Percentiles rank a stretch among this genome's conserved stretches.
Evolutionary conservation across 2,113 vertebrate genomes (phyloP).

Genomic region (Empidonax alnorum): DNA sequence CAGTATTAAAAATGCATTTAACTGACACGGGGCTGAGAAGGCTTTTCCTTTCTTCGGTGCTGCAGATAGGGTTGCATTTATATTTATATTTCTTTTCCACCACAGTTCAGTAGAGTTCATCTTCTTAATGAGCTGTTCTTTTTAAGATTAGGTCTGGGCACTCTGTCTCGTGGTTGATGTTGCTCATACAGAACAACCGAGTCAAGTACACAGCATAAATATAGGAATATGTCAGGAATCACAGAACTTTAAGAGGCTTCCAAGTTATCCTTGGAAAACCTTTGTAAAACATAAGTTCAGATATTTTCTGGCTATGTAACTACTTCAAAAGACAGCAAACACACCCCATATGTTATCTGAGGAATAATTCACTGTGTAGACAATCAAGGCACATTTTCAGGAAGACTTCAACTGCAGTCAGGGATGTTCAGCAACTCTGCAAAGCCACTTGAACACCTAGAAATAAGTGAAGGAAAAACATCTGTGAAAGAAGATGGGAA

Average conservation of each 20-base stretch:
- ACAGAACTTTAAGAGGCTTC: neutral
- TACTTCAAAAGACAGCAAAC: neutral
- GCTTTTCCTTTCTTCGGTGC: neutral
- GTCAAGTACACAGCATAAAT: neutral
- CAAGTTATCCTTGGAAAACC: neutral
- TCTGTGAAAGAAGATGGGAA: neutral
- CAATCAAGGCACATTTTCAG: neutral
- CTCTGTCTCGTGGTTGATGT: neutral
- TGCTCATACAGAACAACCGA: neutral
- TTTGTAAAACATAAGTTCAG: neutral
- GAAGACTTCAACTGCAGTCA: neutral
- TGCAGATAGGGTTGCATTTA: neutral
- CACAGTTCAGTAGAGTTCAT: neutral
- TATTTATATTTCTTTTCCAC: neutral
- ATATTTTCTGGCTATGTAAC: neutral
- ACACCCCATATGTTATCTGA: neutral
- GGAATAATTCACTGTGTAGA: neutral
- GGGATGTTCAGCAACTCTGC: neutral
- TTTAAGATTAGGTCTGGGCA: neutral
- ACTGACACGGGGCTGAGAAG: neutral
- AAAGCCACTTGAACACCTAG: neutral
- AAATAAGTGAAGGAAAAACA: neutral
- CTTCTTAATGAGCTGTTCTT: neutral
- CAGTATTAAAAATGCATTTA: conserved; percentile 12
- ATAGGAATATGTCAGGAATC: neutral